Evolutionary conservation across 2,113 vertebrate genomes (phyloP), one percentile per base, ranked within the genome.

Genomic region (Corydoras sp.): DNA sequence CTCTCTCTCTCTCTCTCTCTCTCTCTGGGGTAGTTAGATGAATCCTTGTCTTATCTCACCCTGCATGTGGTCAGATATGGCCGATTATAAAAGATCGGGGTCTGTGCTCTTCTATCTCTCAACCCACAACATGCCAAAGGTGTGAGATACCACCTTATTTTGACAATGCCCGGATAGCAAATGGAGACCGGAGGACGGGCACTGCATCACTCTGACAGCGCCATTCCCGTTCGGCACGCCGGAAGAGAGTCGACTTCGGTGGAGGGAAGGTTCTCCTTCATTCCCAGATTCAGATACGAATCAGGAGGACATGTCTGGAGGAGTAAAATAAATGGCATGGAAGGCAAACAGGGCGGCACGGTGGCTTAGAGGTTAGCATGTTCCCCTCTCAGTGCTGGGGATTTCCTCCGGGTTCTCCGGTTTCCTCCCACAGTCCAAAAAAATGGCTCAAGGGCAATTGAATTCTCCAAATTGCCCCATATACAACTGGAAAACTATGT

Each of bases 21-120:
- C 32, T 56, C 64, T 67, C 67, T 49, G 59, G 55, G 55, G 18
- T 65, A 65, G 73, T 31, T 68, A 75, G 69, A 75, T 79, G 73
- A 72, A 75, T 75, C 73, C 69, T 60, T 43, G 11, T 35, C 69
- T 79, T 79, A 79, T 79, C 77, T 79, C 70, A 18, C 65, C 49
- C 51, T 32, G 63, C 76, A 78, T 48, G 72, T 62, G 68, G 76
- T 60, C 69, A 65, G 73, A 75, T 72, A 75, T 62, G 18, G 61
- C 32, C 66, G 77, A 75, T 79, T 68, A 68, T 65, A 35, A 67
- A 75, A 75, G 77, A 75, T 72, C 69, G 63, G 48, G 31, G 58
- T 50, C 48, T 29, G n/a, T 60, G 59, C 55, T 50, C 12, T 68
- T 50, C 58, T 56, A 68, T 68, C 72, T 74, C 12, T 10, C 32